A percentile compares a stretch with the other conserved stretches of the same genome.
Conservation (phyloP, 1,140 invertebrate genomes). For the Homalodisca vitripennis region DNA sequence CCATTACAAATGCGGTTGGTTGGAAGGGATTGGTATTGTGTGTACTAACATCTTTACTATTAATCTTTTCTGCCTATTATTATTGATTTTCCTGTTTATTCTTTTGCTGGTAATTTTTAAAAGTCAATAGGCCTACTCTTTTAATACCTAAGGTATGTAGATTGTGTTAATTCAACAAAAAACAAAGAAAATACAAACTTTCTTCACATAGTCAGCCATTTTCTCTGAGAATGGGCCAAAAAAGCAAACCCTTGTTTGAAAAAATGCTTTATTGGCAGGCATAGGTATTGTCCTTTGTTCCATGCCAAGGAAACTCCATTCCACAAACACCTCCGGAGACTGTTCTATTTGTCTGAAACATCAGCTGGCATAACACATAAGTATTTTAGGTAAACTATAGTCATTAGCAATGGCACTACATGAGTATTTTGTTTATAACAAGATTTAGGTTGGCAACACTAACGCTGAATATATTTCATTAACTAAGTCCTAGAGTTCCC, state of each 20-base stretch:
- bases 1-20: background rate
- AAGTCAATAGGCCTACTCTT: no score
- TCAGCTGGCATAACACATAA: no score
- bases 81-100: background rate
- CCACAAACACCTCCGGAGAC: background rate
- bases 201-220: background rate
- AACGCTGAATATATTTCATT: no score
- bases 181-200: background rate
- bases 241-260: background rate
- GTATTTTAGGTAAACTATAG: no score
- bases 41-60: background rate
- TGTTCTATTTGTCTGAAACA: no score
- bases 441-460: no score
- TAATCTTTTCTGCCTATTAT: background rate
- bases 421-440: no score
- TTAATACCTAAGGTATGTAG: no score
- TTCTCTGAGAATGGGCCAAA: background rate
- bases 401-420: no score
- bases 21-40: background rate
- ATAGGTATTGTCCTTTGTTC: slow-evolving; percentile 4
- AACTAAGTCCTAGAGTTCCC: no score
- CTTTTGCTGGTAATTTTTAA: background rate
- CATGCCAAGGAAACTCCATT: slow-evolving; percentile 5
- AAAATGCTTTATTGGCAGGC: background rate
- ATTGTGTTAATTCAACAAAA: no score